Base-by-base conservation (phyloP, 2,888 invertebrate genomes). In the Papilio protenor region DNA sequence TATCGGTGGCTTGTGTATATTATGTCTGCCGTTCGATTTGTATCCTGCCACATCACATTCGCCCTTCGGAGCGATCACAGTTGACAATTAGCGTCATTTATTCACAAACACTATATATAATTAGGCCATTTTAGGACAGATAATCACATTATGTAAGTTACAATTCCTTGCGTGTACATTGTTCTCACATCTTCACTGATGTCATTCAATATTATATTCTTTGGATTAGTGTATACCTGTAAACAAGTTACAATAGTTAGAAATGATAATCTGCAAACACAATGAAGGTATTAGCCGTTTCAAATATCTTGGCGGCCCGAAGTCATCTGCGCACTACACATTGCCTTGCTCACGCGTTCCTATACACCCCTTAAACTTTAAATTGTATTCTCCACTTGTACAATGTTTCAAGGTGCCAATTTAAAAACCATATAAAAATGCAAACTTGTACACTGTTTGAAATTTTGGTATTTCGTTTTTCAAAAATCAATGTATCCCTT, bases 41-140 rank as follows among this genome's bases (percentile, higher is more conserved):
- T 80, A 82, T 80, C 82, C 23, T 80, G 82, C 84, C 86, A 85
- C 87, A 85, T 82, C 83, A 84, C 85, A 83, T 85, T 66, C 66
- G 55, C 57, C 86, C 87, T 87, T 86, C 87, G 83, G 85, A 88
- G 87, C 89, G 88, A 93, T 92, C 92, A 93, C 92, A 94, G 91
- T 88, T 84, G 82, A 80, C 86, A 90, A 89, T 88, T 89, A 91
- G 90, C 91, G 87, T 88, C 5, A 90, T 92, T 91, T 87, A 86
- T 91, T 90, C 92, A 92, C 91, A 92, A 92, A 93, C 87, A 90
- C 90, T 94, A 93, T 91, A 88, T 91, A 92, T 94, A 94, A 93
- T 94, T 94, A 94, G 94, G 94, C 94, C 94, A 91, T 94, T 91
- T 91, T 92, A 93, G 94, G 94, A 94, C 93, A 93, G 91, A 92